These are phyloP conservation scores for Masnerella sp. DNA, from an alignment of 2,888 invertebrate species.

Conservation along the genomic window DNA sequence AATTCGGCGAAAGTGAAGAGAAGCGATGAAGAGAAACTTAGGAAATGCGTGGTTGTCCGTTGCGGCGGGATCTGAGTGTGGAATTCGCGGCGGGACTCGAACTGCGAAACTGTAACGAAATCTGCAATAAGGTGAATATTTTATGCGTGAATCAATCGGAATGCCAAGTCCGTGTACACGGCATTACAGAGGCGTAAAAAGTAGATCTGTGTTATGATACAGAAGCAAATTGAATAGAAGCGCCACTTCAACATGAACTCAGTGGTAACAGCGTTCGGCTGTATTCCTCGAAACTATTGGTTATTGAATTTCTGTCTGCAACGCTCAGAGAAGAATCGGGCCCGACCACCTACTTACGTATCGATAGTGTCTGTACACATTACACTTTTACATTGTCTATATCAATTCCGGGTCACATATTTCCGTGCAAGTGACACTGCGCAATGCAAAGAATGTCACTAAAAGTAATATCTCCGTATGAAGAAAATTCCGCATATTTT, in stretches of 20 bases:
- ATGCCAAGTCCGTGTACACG: slow-evolving; percentile 58
- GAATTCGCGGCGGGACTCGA: slow-evolving; percentile 60
- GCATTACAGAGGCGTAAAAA: slow-evolving; percentile 50
- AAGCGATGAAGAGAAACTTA: slow-evolving; percentile 25
- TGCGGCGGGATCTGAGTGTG: slow-evolving; percentile 13
- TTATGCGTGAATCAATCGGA: slow-evolving; percentile 69
- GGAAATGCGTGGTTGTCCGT: slow-evolving; percentile 27
- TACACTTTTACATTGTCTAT: slow-evolving; percentile 54
- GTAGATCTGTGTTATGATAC: slow-evolving; percentile 66
- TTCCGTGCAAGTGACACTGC: slow-evolving; percentile 49
- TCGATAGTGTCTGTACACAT: slow-evolving; percentile 51
- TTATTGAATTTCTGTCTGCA: slow-evolving; percentile 72
- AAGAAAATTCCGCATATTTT: slow-evolving; percentile 49
- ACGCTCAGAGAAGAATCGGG: slow-evolving; percentile 56
- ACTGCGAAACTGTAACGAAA: slow-evolving; percentile 71
- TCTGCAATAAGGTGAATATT: slow-evolving; percentile 71
- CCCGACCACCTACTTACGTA: slow-evolving; percentile 50
- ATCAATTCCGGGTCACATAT: slow-evolving; percentile 56
- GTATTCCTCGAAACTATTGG: slow-evolving; percentile 68
- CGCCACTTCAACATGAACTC: slow-evolving; percentile 62
- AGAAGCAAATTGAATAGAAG: slow-evolving; percentile 69
- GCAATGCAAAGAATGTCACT: slow-evolving; percentile 51
- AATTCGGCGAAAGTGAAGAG: slow-evolving; percentile 18
- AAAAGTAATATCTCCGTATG: slow-evolving; percentile 51
- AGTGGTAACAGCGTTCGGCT: slow-evolving; percentile 58